Evolutionary conservation across 1,140 invertebrate genomes (phyloP).

Genomic region (Bombus difficillimus): DNA sequence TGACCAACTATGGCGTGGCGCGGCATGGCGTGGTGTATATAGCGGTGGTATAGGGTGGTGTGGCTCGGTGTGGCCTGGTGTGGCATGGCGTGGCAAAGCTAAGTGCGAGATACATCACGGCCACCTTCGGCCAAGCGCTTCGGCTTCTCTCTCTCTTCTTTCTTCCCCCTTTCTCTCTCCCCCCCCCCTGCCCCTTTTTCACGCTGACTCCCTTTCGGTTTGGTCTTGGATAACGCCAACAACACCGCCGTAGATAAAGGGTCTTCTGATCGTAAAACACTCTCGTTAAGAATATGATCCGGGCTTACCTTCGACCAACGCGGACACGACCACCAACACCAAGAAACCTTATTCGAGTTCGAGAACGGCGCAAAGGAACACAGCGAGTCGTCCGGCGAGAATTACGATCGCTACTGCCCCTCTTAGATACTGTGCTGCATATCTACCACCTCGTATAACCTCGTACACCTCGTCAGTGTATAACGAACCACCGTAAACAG

Average conservation of each 20-base stretch:
- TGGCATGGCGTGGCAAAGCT: slow-evolving; percentile 67
- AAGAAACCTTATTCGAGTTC: slow-evolving; percentile 3
- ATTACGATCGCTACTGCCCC: slow-evolving; percentile 79
- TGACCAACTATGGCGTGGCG: slow-evolving; percentile 59
- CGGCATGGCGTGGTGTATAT: slow-evolving; percentile 43
- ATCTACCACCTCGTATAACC: slow-evolving; percentile 74
- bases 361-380: slow-evolving; percentile 57
- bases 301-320: slow-evolving; percentile 79
- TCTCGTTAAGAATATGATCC: slow-evolving; percentile 83
- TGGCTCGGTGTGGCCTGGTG: slow-evolving; percentile 63
- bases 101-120: slow-evolving; percentile 82
- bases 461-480: slow-evolving; percentile 66
- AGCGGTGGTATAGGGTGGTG: slow-evolving; percentile 53
- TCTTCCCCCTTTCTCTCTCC: background rate
- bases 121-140: slow-evolving; percentile 70
- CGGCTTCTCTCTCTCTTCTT: slow-evolving; percentile 38
- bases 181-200: background rate
- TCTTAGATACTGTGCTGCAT: slow-evolving; percentile 70
- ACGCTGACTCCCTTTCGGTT: slow-evolving; percentile 60
- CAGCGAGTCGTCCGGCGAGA: slow-evolving; percentile 63
- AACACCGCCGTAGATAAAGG: slow-evolving; percentile 81
- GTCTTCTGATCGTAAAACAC: slow-evolving; percentile 78
- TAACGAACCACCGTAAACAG: slow-evolving; percentile 74
- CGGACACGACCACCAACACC: slow-evolving; percentile 64
- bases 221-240: slow-evolving; percentile 79